phyloP scores from a whole-genome alignment of 2,113 vertebrate species.

The Ictalurus punctatus region DNA sequence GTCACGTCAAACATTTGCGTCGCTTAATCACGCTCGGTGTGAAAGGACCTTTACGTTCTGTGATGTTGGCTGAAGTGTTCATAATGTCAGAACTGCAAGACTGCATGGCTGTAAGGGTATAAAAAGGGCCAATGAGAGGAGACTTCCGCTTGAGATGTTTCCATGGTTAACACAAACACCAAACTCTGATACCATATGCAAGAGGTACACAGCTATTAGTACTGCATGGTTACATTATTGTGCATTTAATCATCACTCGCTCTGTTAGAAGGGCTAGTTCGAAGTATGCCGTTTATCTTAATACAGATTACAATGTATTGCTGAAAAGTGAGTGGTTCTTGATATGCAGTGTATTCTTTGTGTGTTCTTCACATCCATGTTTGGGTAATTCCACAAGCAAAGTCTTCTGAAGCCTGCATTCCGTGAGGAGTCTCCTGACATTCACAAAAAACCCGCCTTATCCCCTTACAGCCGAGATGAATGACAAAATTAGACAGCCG shows the following conservation, averaged over 20 bases:
- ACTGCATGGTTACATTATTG: neutral
- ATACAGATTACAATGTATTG: neutral
- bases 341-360: neutral
- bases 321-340: neutral
- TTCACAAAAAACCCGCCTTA: neutral
- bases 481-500: neutral
- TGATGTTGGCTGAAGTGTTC: neutral
- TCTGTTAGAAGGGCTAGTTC: neutral
- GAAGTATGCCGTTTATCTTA: neutral
- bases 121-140: neutral
- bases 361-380: neutral
- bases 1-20: too few species aligned
- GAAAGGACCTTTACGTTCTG: neutral
- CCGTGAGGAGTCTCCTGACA: neutral
- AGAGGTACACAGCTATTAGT: too few species aligned
- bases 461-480: neutral
- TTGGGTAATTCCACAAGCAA: neutral
- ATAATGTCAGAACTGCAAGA: neutral
- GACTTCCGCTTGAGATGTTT: neutral
- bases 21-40: too few species aligned
- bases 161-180: neutral
- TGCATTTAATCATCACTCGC: neutral
- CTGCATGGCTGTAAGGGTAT: neutral
- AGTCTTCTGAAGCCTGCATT: neutral
- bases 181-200: neutral